Conservation (phyloP, 2,888 invertebrate genomes). For the Metellina segmentata region DNA sequence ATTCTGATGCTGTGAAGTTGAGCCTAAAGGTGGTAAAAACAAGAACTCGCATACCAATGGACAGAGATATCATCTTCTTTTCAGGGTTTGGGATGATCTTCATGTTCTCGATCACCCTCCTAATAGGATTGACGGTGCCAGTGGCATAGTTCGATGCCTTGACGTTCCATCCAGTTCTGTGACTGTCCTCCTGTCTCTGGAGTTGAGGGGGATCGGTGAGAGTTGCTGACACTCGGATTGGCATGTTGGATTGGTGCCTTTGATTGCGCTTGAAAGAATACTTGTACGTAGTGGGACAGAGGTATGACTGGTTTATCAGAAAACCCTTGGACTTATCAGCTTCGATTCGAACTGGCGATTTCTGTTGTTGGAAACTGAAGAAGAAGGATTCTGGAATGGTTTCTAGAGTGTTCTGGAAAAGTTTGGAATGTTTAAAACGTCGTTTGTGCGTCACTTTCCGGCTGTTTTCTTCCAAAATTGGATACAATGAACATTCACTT, state of each 20-base stretch:
- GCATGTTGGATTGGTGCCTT: constrained; percentile 47
- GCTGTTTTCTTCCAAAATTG: constrained; percentile 27
- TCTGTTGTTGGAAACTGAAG: not conserved
- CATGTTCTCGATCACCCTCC: constrained; percentile 94
- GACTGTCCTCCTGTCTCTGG: constrained; percentile 53
- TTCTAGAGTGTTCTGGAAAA: not conserved
- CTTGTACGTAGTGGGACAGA: not conserved
- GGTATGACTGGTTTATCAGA: not conserved
- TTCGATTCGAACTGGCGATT: not conserved
- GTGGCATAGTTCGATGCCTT: constrained; percentile 89
- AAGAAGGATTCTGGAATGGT: not conserved
- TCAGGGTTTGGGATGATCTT: constrained; percentile 95
- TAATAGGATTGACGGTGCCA: constrained; percentile 95
- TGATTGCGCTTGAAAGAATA: not conserved
- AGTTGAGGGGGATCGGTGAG: constrained; percentile 67
- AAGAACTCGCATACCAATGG: constrained; percentile 87
- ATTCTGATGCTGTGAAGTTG: no score
- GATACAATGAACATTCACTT: constrained; percentile 7
- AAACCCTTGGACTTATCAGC: not conserved
- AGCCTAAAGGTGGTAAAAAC: not conserved
- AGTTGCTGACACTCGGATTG: constrained; percentile 72
- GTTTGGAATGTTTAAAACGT: constrained; percentile 16
- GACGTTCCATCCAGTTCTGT: constrained; percentile 86
- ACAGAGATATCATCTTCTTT: constrained; percentile 94
- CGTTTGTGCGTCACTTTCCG: constrained; percentile 34